A percentile compares a stretch with the other conserved stretches of the same genome.
These are phyloP conservation scores for Galaxias olidus DNA, from an alignment of 2,797 vertebrate genomes.

Conservation along the genomic window DNA sequence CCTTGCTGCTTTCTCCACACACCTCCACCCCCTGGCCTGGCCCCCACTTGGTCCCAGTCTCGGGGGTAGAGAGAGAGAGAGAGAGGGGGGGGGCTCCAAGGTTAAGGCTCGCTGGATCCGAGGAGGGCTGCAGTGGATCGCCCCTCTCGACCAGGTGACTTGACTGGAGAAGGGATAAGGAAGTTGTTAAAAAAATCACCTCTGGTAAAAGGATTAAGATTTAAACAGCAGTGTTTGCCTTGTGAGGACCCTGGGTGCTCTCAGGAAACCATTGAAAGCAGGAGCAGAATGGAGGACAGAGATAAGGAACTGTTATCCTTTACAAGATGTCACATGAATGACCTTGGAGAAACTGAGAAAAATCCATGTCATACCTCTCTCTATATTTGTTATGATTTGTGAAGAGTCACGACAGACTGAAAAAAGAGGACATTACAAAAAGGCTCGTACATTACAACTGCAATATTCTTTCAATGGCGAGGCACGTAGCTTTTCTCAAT, in stretches of 20 bases:
- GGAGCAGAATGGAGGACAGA: conserved; percentile 14
- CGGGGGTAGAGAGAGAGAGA: conserved; percentile 33
- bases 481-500: conserved; percentile 17
- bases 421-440: background rate
- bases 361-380: background rate
- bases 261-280: conserved; percentile 10
- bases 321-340: conserved; percentile 32
- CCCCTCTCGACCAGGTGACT: conserved; percentile 55
- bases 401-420: background rate
- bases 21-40: conserved; percentile 54
- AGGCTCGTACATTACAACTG: background rate
- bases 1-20: conserved; percentile 70
- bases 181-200: conserved; percentile 62
- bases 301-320: conserved; percentile 22
- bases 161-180: conserved; percentile 47
- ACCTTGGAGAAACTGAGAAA: background rate
- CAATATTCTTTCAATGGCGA: conserved; percentile 31
- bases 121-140: conserved; percentile 67
- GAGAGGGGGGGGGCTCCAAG: conserved; percentile 79
- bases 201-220: conserved; percentile 60
- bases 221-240: conserved; percentile 43
- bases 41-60: background rate
- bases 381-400: background rate
- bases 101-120: conserved; percentile 81
- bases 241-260: conserved; percentile 21